Evolutionary conservation across 2,797 vertebrate genomes (phyloP).

Genomic region (Botia almorhae): DNA sequence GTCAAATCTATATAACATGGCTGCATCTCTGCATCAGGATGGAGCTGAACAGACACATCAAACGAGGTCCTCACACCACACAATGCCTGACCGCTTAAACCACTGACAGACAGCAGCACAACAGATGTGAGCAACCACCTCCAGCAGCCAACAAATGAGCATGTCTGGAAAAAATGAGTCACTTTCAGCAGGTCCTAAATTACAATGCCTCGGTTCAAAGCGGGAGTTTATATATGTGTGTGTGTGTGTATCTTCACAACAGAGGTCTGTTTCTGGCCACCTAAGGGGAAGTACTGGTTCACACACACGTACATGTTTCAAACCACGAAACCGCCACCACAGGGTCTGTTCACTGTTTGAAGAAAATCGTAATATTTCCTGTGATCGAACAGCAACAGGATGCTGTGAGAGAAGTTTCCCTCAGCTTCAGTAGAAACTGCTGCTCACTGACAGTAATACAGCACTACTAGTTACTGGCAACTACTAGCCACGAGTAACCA

Average conservation of each 20-base stretch:
- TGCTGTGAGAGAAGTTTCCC: not conserved
- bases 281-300: slow-evolving; percentile 21
- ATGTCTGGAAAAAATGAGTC: slow-evolving; percentile 72
- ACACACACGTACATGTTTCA: slow-evolving; percentile 1
- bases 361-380: slow-evolving; percentile 1
- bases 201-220: slow-evolving; percentile 64
- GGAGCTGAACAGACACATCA: not conserved
- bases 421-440: not conserved
- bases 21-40: not conserved
- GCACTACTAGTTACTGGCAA: not conserved
- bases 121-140: slow-evolving; percentile 70
- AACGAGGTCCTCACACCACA: not conserved
- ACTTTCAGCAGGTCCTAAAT: slow-evolving; percentile 62
- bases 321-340: slow-evolving; percentile 6
- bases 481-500: not conserved
- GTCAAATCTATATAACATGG: not conserved
- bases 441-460: not conserved
- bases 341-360: slow-evolving; percentile 15
- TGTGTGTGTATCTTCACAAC: slow-evolving; percentile 33
- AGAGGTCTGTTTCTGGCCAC: slow-evolving; percentile 67
- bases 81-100: slow-evolving; percentile 2
- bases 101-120: slow-evolving; percentile 43
- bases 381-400: not conserved
- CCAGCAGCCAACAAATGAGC: slow-evolving; percentile 76
- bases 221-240: not conserved